phyloP scores from a whole-genome alignment of 2,797 vertebrate genomes.

The Tachyglossus aculeatus region DNA sequence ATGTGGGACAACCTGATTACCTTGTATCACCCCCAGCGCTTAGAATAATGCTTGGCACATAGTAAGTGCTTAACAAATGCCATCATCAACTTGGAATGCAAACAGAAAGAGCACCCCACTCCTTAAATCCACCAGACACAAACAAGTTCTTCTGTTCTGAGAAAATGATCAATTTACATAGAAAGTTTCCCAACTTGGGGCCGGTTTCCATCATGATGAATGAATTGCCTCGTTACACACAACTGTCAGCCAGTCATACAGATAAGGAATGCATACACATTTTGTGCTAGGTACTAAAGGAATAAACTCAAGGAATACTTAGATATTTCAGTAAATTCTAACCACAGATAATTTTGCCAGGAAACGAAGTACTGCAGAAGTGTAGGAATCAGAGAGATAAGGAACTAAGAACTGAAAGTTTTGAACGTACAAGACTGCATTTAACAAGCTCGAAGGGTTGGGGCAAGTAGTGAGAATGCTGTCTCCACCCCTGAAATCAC shows the following conservation, averaged over 20 bases:
- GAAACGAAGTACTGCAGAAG: background rate
- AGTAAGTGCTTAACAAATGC: too few relatives aligned
- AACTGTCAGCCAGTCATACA: background rate
- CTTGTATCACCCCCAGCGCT: too few relatives aligned
- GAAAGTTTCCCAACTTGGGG: slow-evolving; percentile 22
- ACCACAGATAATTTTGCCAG: slow-evolving; percentile 9
- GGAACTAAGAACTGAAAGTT: slow-evolving; percentile 10
- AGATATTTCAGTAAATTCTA: slow-evolving; percentile 10
- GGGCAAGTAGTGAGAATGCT: background rate
- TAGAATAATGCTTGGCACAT: too few relatives aligned
- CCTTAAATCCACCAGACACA: background rate
- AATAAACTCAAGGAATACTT: slow-evolving; percentile 7
- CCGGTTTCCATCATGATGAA: slow-evolving; percentile 24
- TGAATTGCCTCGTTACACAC: slow-evolving; percentile 14
- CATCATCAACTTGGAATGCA: too few relatives aligned
- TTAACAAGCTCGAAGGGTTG: background rate
- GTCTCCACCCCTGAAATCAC: background rate
- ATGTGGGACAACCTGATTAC: too few relatives aligned
- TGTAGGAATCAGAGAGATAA: slow-evolving; percentile 11
- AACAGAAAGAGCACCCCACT: background rate
- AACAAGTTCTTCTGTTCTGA: slow-evolving; percentile 23
- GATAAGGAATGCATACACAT: background rate
- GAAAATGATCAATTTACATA: slow-evolving; percentile 16
- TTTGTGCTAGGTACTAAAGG: background rate
- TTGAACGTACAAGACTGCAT: background rate